Conservation (phyloP, 1,140 invertebrate genomes). For the Olivierus martensii region DNA sequence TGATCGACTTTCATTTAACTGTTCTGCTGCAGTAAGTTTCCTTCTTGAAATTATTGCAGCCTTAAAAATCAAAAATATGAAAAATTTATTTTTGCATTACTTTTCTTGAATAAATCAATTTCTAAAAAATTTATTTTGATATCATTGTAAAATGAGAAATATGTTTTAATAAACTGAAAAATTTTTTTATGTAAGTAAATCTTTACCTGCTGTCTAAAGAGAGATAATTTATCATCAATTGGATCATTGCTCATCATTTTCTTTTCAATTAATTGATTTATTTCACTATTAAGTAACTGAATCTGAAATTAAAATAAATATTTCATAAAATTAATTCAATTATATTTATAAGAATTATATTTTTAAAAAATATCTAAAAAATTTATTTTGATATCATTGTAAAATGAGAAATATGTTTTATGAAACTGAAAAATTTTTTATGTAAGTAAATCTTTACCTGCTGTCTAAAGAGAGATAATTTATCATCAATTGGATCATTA, state of each 20-base stretch:
- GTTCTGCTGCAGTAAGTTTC: constrained; percentile 54
- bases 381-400: too few species aligned
- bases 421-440: background rate
- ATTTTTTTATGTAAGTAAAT: background rate
- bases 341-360: too few species aligned
- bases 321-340: too few species aligned
- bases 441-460: constrained; percentile 35
- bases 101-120: too few species aligned
- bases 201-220: constrained; percentile 59
- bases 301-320: constrained; percentile 35
- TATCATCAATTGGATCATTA: constrained; percentile 46
- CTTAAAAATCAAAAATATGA: constrained; percentile 18
- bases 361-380: too few species aligned
- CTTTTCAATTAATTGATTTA: constrained; percentile 41
- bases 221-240: constrained; percentile 56
- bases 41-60: constrained; percentile 60
- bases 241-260: constrained; percentile 34
- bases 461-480: constrained; percentile 64
- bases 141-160: background rate
- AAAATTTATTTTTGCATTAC: background rate
- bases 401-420: too few species aligned
- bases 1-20: constrained; percentile 46
- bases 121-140: too few species aligned
- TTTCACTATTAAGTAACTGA: constrained; percentile 42
- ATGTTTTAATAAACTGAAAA: background rate